These are phyloP conservation scores for Thaumatotibia leucotreta DNA, from an alignment of 1,140 invertebrate species.

Conservation along the genomic window DNA sequence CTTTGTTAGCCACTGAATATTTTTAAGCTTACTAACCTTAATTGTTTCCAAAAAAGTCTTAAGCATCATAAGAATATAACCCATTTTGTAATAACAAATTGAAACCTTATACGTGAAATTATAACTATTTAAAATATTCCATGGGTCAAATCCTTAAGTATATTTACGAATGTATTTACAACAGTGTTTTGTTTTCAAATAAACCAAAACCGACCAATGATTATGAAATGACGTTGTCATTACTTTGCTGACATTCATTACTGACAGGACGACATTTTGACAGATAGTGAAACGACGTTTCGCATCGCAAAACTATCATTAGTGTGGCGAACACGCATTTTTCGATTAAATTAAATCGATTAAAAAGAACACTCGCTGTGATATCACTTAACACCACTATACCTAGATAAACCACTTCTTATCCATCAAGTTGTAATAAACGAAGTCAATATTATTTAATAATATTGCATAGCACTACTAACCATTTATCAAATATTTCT, in stretches of 20 bases:
- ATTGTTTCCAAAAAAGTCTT: constrained; percentile 25
- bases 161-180: no score
- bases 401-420: background rate
- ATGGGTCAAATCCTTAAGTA: no score
- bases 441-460: background rate
- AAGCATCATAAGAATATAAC: constrained; percentile 19
- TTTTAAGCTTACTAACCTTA: constrained; percentile 26
- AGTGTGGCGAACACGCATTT: background rate
- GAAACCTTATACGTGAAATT: background rate
- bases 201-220: no score
- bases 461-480: constrained; percentile 16
- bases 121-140: background rate
- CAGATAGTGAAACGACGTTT: background rate
- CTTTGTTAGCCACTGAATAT: background rate
- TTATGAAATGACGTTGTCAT: no score
- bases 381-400: background rate
- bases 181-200: no score
- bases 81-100: constrained; percentile 16
- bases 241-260: background rate
- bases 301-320: background rate
- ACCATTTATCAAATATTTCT: constrained; percentile 31
- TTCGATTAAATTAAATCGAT: background rate
- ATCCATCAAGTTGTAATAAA: background rate
- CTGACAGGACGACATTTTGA: no score
- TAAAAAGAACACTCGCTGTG: background rate